A percentile compares a stretch with the other conserved stretches of the same genome.
These are phyloP conservation scores for Ceyx melanurus DNA, from an alignment of 2,113 vertebrate species.

Conservation along the genomic window DNA sequence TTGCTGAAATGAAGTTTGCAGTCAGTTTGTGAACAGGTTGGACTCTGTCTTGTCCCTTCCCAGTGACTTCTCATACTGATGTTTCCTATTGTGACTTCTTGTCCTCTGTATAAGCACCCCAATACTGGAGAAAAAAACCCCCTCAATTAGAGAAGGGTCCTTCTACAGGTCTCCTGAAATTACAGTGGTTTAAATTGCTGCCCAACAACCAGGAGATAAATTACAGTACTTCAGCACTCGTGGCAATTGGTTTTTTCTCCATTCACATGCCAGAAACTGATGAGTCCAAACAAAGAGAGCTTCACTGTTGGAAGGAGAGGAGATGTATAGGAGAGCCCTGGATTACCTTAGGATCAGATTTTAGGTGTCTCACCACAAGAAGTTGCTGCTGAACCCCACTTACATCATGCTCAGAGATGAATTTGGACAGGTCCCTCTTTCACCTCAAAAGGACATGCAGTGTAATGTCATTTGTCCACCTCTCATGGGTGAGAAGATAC, in stretches of 20 bases:
- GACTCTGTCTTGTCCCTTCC: background rate
- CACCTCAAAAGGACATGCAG: background rate
- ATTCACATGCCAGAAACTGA: slow-evolving; percentile 17
- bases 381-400: background rate
- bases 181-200: slow-evolving; percentile 32
- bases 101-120: background rate
- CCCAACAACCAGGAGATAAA: slow-evolving; percentile 43
- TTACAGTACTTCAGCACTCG: slow-evolving; percentile 11
- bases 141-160: background rate
- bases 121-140: background rate
- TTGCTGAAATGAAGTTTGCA: background rate
- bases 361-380: background rate
- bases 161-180: slow-evolving; percentile 21
- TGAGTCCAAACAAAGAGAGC: background rate
- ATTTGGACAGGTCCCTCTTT: background rate
- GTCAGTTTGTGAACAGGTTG: background rate
- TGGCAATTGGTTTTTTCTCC: slow-evolving; percentile 10
- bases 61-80: background rate
- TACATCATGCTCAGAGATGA: background rate
- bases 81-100: background rate
- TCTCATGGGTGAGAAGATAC: rapidly evolving
- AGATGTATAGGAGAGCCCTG: background rate
- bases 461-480: background rate
- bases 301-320: background rate
- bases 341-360: background rate